Conservation (phyloP, 1,140 invertebrate genomes). For the Pseudomyrmex dendroicus region DNA sequence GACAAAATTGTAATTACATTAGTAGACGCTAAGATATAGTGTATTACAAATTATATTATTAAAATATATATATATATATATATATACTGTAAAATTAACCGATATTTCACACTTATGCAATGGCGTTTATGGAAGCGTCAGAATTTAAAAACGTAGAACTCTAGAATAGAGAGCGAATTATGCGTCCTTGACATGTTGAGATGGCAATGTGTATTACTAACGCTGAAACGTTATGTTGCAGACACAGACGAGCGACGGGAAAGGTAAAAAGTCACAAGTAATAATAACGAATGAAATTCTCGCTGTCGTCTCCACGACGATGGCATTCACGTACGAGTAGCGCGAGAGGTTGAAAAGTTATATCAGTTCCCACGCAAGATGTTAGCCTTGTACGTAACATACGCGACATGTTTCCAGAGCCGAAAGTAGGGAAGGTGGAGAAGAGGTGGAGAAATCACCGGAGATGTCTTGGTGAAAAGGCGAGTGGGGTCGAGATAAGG, state of each 20-base stretch:
- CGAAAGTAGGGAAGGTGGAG: background rate
- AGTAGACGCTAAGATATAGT: background rate
- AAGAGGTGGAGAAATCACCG: background rate
- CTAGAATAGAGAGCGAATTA: constrained; percentile 11
- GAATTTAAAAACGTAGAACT: background rate
- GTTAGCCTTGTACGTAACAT: constrained; percentile 48
- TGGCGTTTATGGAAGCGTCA: background rate
- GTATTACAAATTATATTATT: constrained; percentile 13
- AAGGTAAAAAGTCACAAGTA: constrained; percentile 44
- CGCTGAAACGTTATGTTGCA: constrained; percentile 18
- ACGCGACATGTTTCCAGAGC: constrained; percentile 27
- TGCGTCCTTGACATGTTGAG: constrained; percentile 7
- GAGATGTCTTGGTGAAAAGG: background rate
- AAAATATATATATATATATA: too few species aligned
- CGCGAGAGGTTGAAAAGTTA: constrained; percentile 41
- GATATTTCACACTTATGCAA: background rate
- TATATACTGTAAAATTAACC: background rate
- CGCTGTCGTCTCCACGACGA: background rate
- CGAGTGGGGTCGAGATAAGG: too few species aligned
- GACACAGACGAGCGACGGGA: background rate
- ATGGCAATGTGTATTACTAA: background rate
- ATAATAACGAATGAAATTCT: constrained; percentile 60
- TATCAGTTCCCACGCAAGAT: constrained; percentile 25
- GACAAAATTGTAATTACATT: background rate
- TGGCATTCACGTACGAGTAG: background rate